These are phyloP conservation scores for Syrphus vitripennis DNA, from an alignment of 2,888 invertebrate genomes.

Conservation along the genomic window DNA sequence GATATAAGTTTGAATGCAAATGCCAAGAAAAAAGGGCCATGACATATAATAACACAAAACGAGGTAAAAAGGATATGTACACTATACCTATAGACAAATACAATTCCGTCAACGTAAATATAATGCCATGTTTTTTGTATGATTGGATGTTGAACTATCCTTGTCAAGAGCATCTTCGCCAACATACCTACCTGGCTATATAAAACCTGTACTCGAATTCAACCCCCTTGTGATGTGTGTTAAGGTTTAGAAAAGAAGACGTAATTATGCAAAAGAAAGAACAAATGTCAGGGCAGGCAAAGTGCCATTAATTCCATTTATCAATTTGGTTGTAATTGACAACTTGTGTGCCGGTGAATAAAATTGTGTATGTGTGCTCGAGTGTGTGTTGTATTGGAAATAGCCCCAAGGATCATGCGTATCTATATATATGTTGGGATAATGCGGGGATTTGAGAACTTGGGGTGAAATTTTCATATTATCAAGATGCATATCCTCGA, in stretches of 20 bases:
- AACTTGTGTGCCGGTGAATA: slow-evolving; percentile 21
- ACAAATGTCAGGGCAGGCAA: slow-evolving; percentile 69
- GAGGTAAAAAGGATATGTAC: slow-evolving; percentile 39
- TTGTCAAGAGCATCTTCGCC: slow-evolving; percentile 17
- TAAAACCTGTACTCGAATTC: neutral
- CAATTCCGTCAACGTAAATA: neutral
- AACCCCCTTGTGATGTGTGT: neutral
- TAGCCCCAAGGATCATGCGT: slow-evolving; percentile 55
- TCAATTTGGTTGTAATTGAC: slow-evolving; percentile 64
- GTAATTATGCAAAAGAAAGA: slow-evolving; percentile 62
- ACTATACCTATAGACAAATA: neutral
- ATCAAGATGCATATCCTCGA: slow-evolving; percentile 36
- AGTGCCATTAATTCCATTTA: slow-evolving; percentile 67
- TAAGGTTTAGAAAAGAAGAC: neutral
- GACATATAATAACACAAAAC: slow-evolving; percentile 19
- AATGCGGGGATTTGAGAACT: neutral
- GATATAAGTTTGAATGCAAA: slow-evolving; percentile 59
- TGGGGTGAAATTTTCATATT: slow-evolving; percentile 25
- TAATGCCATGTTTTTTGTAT: slow-evolving; percentile 47
- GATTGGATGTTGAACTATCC: slow-evolving; percentile 51
- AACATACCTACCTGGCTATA: neutral
- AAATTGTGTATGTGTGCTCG: neutral
- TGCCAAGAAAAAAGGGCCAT: slow-evolving; percentile 41
- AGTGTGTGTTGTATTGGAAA: neutral
- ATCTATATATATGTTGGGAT: neutral